These are phyloP conservation scores for Tiliacea aurago DNA, from an alignment of 2,888 invertebrate genomes.

Conservation along the genomic window DNA sequence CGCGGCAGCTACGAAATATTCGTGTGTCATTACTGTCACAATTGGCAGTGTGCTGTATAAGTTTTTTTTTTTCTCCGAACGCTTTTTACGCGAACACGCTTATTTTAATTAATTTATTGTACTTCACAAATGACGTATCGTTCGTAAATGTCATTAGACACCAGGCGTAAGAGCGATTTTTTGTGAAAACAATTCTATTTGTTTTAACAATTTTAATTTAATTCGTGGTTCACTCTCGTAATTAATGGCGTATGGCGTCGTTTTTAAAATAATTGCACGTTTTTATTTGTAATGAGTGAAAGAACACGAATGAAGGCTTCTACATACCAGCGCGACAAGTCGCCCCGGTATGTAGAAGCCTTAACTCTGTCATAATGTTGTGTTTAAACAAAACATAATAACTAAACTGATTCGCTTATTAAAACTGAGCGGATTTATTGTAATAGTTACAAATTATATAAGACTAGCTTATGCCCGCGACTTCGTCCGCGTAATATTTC, in stretches of 20 bases:
- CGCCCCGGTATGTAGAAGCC: no score
- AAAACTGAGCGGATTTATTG: constrained; percentile 35
- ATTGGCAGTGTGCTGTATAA: constrained; percentile 54
- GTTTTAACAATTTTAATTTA: constrained; percentile 44
- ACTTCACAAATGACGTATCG: constrained; percentile 55
- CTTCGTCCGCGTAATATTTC: no score
- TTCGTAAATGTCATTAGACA: constrained; percentile 50
- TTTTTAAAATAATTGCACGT: constrained; percentile 66
- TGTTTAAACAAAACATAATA: constrained; percentile 59
- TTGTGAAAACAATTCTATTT: constrained; percentile 48
- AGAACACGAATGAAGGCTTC: constrained; percentile 65
- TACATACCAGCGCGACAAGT: no score
- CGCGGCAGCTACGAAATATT: constrained; percentile 59
- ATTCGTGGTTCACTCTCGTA: constrained; percentile 46
- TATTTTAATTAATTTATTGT: constrained; percentile 67
- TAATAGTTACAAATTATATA: constrained; percentile 31
- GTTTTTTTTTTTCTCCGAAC: constrained; percentile 46
- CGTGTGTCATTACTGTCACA: constrained; percentile 68
- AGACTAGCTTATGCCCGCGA: neutral
- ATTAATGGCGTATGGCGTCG: constrained; percentile 62
- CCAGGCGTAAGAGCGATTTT: constrained; percentile 14
- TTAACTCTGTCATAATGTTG: constrained; percentile 63
- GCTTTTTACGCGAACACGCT: constrained; percentile 44
- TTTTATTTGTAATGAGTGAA: constrained; percentile 65
- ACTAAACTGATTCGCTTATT: constrained; percentile 57